Base-by-base conservation (phyloP, 2,113 vertebrate species). In the Syrmaticus mikado region DNA sequence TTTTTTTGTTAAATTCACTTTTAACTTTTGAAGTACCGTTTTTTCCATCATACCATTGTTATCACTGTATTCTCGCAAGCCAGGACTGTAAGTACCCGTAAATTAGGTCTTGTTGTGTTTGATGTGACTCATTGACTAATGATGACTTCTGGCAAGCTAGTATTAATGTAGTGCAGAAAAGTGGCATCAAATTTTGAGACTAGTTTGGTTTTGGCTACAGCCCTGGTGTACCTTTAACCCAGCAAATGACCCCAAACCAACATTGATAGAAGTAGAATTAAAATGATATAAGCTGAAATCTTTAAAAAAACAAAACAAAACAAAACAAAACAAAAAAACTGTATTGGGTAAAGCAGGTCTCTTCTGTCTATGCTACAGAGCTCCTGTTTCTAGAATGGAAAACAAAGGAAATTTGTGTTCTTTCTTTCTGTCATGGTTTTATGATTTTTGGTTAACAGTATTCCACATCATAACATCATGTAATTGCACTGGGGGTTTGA, bases 141-240 rank as follows among this genome's bases (percentile, higher is more conserved):
- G 9, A 55, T 60, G 22, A 38, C 40, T 95, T 85, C 89, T 87
- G 93, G 32, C 16, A 76, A 92, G 77, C 36, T 46, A 36, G 77
- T 95, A 78, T 70, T 90, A 88, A 96, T 95, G 91, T 68, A 90
- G 58, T 68, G 71, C 73, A 92, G 50, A 66, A 95, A 97, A 85
- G 36, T 90, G 45, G 24, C 85, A 62, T 22, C 7, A 57, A 71
- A 17, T 91, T 96, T 94, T 68, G 57, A 78, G 85, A 83, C 57
- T 85, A 77, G 81, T 72, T 90, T 95, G 64, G 57, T 52, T 43
- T 80, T 85, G 96, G 89, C 50, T 90, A 43, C 70, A 83, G n/a
- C 28, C 61, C 30, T 92, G 38, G 43, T 79, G 60, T 87, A 57
- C 27, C 19, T 92, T 82, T 92, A 76, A 55, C 62, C 9, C 10